Evolutionary conservation across 1,140 invertebrate species (phyloP).

Genomic region (Brevipalpus yothersi): DNA sequence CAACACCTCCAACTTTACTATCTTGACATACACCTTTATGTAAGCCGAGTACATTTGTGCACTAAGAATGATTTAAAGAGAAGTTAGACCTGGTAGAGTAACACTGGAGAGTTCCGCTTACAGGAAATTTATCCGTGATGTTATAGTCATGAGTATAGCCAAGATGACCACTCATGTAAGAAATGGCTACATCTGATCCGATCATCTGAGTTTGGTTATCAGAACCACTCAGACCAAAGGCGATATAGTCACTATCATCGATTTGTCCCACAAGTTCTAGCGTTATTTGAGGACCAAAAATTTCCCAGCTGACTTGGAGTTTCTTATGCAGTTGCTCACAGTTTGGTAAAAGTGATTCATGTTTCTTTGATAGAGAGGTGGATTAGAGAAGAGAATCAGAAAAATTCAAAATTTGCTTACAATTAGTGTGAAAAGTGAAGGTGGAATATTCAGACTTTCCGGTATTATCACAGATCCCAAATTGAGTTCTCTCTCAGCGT

Average conservation of each 20-base stretch:
- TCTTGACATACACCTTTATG: conserved; percentile 56
- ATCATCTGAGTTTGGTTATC: conserved; percentile 32
- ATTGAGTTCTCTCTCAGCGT: conserved; percentile 48
- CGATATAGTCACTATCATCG: conserved; percentile 56
- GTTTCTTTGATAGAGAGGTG: conserved; percentile 8
- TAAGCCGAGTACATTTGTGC: conserved; percentile 25
- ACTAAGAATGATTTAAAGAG: conserved; percentile 16
- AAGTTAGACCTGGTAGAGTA: neutral
- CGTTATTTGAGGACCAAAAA: conserved; percentile 17
- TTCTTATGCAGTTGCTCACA: conserved; percentile 16
- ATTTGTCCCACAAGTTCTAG: conserved; percentile 9
- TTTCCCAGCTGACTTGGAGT: conserved; percentile 17
- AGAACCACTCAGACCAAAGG: conserved; percentile 54
- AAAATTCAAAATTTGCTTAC: conserved; percentile 1
- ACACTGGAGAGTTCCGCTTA: conserved; percentile 8
- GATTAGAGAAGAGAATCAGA: neutral
- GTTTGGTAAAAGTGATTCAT: conserved; percentile 14
- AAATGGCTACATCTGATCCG: conserved; percentile 55
- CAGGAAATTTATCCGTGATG: conserved; percentile 49
- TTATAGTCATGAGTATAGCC: conserved; percentile 61
- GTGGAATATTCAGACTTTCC: conserved; percentile 62
- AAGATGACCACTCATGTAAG: conserved; percentile 36
- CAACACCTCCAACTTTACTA: conserved; percentile 44
- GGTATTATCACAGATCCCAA: conserved; percentile 72
- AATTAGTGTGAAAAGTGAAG: conserved; percentile 18